Conservation (phyloP, 2,797 vertebrate species). For the Semaprochilodus insignis region DNA sequence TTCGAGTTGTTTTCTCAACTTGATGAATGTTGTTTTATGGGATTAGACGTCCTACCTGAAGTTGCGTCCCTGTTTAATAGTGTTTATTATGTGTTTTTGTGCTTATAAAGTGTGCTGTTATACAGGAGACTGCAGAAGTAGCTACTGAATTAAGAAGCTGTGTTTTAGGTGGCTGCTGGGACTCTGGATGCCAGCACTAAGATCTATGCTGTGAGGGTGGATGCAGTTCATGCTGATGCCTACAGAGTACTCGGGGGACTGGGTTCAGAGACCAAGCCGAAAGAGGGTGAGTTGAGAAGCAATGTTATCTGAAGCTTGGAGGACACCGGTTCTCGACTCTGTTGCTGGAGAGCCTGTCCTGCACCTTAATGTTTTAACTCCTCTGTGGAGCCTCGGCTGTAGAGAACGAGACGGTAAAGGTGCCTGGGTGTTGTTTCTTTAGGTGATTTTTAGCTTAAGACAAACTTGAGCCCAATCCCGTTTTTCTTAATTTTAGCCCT, state of each 20-base stretch:
- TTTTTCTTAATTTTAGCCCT: no score
- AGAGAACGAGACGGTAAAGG: no score
- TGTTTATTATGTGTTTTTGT: neutral
- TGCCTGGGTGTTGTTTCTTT: no score
- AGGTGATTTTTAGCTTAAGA: no score
- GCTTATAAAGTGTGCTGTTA: no score
- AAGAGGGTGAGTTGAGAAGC: slow-evolving; percentile 67
- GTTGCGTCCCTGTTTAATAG: neutral
- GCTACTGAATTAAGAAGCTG: neutral
- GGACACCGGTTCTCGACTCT: neutral
- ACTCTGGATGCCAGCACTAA: slow-evolving; percentile 95
- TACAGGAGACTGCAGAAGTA: neutral
- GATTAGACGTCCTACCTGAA: no score
- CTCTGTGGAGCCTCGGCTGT: no score
- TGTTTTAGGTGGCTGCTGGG: slow-evolving; percentile 88
- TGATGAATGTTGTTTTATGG: neutral
- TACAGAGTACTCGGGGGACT: slow-evolving; percentile 91
- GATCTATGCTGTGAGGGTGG: slow-evolving; percentile 95
- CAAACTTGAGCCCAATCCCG: no score
- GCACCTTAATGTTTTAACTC: no score
- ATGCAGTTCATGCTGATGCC: slow-evolving; percentile 89
- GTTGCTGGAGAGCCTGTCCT: no score
- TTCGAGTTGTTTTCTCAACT: neutral
- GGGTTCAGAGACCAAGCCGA: slow-evolving; percentile 80
- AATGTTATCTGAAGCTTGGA: neutral